Conservation (phyloP, 2,113 vertebrate species). For the Chaetorhynchus papuensis region DNA sequence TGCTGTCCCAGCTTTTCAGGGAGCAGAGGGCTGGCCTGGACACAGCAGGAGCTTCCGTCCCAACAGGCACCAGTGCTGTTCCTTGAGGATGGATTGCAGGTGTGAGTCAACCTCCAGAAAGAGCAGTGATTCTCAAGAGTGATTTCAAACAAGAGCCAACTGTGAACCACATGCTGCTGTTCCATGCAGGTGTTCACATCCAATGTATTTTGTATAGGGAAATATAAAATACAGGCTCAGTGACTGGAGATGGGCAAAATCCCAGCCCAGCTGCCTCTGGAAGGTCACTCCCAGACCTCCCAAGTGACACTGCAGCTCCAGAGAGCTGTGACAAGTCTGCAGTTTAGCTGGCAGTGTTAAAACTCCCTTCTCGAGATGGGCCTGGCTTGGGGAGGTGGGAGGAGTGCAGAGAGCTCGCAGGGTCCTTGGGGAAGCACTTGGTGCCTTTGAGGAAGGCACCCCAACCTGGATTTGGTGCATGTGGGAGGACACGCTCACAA, state of each 20-base stretch:
- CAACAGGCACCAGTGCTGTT: neutral
- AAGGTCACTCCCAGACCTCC: neutral
- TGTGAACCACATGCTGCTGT: neutral
- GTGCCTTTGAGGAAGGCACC: neutral
- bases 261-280: neutral
- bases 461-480: accelerated
- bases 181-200: neutral
- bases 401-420: neutral
- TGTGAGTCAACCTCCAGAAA: neutral
- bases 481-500: neutral
- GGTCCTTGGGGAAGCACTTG: neutral
- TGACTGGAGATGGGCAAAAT: neutral
- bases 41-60: neutral
- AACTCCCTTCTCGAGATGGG: neutral
- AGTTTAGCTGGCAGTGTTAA: neutral
- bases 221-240: neutral
- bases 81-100: neutral
- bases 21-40: neutral
- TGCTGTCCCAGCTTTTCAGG: neutral
- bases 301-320: neutral
- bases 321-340: neutral
- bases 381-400: neutral
- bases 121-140: neutral
- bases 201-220: neutral
- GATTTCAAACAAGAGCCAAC: neutral